Conservation (phyloP, 2,888 invertebrate species). For the Drosophila paranaensis region DNA sequence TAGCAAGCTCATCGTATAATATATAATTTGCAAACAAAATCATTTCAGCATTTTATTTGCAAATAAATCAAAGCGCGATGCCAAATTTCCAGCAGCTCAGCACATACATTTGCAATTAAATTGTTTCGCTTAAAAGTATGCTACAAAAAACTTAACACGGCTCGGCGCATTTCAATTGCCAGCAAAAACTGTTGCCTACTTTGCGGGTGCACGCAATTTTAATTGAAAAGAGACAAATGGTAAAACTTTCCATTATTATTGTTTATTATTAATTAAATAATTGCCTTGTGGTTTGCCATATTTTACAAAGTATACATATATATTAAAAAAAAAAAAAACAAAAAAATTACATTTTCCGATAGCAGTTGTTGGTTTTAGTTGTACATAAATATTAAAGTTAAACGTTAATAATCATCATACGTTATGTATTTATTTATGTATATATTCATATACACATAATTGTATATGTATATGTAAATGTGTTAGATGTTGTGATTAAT, state of each 20-base stretch:
- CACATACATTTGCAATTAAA: not conserved
- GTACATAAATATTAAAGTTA: constrained; percentile 68
- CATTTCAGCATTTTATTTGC: too few species aligned
- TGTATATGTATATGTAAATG: constrained; percentile 25
- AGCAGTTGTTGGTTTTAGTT: constrained; percentile 60
- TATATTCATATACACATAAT: constrained; percentile 14
- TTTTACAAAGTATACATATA: constrained; percentile 77
- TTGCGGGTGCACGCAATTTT: not conserved
- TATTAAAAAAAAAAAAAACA: constrained; percentile 39
- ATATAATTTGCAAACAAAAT: not conserved
- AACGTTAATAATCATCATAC: constrained; percentile 54
- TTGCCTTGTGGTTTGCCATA: constrained; percentile 70
- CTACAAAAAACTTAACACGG: not conserved
- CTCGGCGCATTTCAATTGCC: not conserved
- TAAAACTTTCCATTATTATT: constrained; percentile 44
- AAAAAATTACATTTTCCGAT: constrained; percentile 37
- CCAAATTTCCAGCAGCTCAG: not conserved
- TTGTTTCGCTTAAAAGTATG: not conserved
- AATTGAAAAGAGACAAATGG: constrained; percentile 10
- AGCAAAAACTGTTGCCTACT: constrained; percentile 9
- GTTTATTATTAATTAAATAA: constrained; percentile 60
- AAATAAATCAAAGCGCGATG: not conserved
- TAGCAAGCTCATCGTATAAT: not conserved
- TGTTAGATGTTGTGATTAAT: constrained; percentile 33
- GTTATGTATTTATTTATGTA: constrained; percentile 27